Percentiles rank a stretch among this genome's conserved stretches.
Evolutionary conservation across 2,888 invertebrate genomes (phyloP).

Genomic region (Oligia strigilis): DNA sequence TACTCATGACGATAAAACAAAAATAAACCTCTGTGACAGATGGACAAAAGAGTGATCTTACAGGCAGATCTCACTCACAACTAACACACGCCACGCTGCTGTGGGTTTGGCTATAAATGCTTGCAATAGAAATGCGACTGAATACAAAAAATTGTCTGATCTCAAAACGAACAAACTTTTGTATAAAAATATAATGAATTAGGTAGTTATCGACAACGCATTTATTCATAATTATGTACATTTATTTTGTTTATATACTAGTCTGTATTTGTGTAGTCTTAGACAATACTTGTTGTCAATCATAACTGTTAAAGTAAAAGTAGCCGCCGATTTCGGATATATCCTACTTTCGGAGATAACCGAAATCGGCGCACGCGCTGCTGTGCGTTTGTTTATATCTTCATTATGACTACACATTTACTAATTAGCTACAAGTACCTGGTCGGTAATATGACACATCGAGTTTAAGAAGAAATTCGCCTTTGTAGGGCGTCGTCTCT

Average conservation of each 20-base stretch:
- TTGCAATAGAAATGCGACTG: slow-evolving; percentile 48
- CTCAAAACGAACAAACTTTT: slow-evolving; percentile 80
- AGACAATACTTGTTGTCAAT: neutral
- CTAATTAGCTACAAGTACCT: neutral
- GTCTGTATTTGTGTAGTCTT: slow-evolving; percentile 47
- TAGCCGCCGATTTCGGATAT: neutral
- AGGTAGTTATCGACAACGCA: slow-evolving; percentile 42
- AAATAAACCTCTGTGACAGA: neutral
- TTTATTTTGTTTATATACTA: slow-evolving; percentile 33
- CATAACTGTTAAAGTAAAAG: neutral
- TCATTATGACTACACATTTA: slow-evolving; percentile 28
- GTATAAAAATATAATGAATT: slow-evolving; percentile 45
- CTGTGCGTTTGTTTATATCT: neutral
- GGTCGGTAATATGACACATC: too few relatives aligned
- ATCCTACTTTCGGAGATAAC: neutral
- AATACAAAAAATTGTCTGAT: slow-evolving; percentile 71
- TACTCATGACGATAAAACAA: neutral
- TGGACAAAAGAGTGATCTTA: neutral
- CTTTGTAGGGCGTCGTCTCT: neutral
- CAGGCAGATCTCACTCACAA: too few relatives aligned
- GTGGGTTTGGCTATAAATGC: neutral
- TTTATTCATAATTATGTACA: slow-evolving; percentile 43
- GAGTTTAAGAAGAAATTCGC: neutral
- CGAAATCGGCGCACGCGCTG: neutral
- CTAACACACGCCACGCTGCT: too few relatives aligned